phyloP scores from a whole-genome alignment of 2,113 vertebrate species.

The Tympanuchus pallidicinctus region DNA sequence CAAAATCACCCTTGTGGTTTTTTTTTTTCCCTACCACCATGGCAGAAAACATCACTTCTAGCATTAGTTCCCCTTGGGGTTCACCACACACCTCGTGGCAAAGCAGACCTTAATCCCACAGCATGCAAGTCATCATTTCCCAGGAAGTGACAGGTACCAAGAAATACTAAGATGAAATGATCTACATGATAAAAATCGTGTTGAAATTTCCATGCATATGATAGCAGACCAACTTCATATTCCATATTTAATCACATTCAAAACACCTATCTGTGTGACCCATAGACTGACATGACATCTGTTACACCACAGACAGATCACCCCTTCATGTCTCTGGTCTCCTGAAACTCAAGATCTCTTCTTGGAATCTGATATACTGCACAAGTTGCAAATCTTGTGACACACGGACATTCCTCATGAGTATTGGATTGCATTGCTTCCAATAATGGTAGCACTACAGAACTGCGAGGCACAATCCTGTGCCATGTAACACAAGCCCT shows the following conservation, averaged over 20 bases:
- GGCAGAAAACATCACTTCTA: background rate
- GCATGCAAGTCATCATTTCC: background rate
- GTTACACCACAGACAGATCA: background rate
- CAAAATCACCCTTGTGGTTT: background rate
- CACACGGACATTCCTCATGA: background rate
- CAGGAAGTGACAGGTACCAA: background rate
- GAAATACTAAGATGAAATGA: background rate
- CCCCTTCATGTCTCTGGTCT: background rate
- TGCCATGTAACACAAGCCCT: background rate
- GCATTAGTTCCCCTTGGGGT: background rate
- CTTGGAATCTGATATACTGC: background rate
- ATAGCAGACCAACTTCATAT: background rate
- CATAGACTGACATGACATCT: rapidly evolving
- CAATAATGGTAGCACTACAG: background rate
- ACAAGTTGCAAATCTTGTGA: background rate
- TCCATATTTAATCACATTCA: background rate
- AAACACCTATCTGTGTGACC: background rate
- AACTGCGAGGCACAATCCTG: background rate
- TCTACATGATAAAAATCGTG: background rate
- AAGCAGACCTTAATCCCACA: background rate
- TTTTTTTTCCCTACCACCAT: background rate
- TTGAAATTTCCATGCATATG: background rate
- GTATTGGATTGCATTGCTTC: background rate
- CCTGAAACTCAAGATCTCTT: background rate
- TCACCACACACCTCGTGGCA: background rate